These are phyloP conservation scores for Elysia crispata DNA, from an alignment of 2,888 invertebrate species.

Conservation along the genomic window DNA sequence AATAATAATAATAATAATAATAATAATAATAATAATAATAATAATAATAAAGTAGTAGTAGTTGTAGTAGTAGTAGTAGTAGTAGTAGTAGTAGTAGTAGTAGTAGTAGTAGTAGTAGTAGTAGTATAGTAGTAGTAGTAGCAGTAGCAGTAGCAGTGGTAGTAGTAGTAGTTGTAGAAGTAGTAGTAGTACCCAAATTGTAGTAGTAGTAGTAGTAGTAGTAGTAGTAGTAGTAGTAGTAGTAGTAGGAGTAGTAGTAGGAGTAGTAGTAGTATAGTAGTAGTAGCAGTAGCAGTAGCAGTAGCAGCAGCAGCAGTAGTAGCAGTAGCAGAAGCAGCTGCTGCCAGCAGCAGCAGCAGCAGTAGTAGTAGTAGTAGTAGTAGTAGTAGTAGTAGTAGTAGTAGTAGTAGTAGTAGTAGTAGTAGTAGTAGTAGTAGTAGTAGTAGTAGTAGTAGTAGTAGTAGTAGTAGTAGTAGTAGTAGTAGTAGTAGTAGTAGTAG, in stretches of 20 bases:
- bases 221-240: slow-evolving; percentile 29
- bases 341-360: slow-evolving; percentile 30
- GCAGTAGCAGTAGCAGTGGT: slow-evolving; percentile 33
- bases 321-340: no score
- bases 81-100: no score
- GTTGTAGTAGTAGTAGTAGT: no score
- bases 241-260: no score
- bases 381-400: slow-evolving; percentile 37
- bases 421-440: slow-evolving; percentile 15
- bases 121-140: no score
- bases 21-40: no score
- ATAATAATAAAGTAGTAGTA: no score
- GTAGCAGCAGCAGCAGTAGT: slow-evolving; percentile 36
- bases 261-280: no score
- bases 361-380: slow-evolving; percentile 40
- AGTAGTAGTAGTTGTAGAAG: slow-evolving; percentile 29
- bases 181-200: slow-evolving; percentile 15
- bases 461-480: slow-evolving; percentile 41
- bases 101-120: no score
- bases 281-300: slow-evolving; percentile 38
- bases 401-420: slow-evolving; percentile 15
- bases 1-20: no score
- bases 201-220: slow-evolving; percentile 32
- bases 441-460: slow-evolving; percentile 39
- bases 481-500: slow-evolving; percentile 40